Conservation (phyloP, 2,888 invertebrate species). For the Hypomecis atomaria region DNA sequence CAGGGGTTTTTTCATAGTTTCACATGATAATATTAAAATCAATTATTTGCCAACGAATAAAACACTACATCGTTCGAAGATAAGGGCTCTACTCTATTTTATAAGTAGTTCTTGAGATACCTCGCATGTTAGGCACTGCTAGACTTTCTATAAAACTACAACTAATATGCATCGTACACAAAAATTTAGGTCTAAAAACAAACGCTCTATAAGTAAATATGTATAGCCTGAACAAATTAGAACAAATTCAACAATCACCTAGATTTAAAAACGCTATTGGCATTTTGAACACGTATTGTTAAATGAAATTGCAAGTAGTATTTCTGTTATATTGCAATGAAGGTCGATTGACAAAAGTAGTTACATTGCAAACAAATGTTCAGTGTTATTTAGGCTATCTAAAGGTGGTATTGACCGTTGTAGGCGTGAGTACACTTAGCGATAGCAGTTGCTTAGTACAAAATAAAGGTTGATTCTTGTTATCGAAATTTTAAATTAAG, state of each 20-base stretch:
- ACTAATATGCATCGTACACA: slow-evolving; percentile 20
- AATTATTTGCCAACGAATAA: slow-evolving; percentile 10
- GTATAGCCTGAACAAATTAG: background rate
- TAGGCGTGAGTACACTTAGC: slow-evolving; percentile 17
- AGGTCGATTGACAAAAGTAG: background rate
- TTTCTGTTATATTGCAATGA: background rate
- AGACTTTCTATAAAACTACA: slow-evolving; percentile 2
- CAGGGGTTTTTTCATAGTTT: background rate
- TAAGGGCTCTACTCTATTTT: slow-evolving; percentile 14
- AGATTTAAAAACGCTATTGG: background rate
- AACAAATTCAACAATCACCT: slow-evolving; percentile 4
- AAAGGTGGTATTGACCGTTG: slow-evolving; percentile 29
- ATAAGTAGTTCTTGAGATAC: slow-evolving; percentile 17
- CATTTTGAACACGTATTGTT: background rate
- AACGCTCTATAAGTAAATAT: background rate
- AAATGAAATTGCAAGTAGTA: background rate
- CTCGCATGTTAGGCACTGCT: slow-evolving; percentile 23
- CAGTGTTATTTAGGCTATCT: slow-evolving; percentile 18
- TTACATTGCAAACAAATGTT: background rate
- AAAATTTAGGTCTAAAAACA: background rate
- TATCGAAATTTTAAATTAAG: background rate
- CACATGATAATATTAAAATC: background rate
- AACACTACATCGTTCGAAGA: slow-evolving; percentile 17
- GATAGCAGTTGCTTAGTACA: slow-evolving; percentile 15
- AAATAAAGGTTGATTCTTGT: slow-evolving; percentile 19